Percentiles rank a stretch among this genome's conserved stretches.
Evolutionary conservation across 2,797 vertebrate species (phyloP).

Genomic region (Huso huso): DNA sequence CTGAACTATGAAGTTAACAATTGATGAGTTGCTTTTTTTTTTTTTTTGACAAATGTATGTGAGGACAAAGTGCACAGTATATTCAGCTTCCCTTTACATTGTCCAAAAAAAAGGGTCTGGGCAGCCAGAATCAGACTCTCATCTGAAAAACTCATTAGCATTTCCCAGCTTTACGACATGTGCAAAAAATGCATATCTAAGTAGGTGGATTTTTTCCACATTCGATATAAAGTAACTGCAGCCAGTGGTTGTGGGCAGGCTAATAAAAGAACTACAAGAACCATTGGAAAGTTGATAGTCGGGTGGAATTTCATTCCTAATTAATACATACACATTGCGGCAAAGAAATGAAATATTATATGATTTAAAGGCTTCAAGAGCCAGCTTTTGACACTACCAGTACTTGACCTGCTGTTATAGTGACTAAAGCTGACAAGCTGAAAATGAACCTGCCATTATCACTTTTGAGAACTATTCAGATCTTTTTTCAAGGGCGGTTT

Average conservation of each 20-base stretch:
- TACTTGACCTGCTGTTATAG: background rate
- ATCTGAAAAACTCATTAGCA: slow-evolving; percentile 1
- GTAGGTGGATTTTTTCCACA: background rate
- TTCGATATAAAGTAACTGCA: background rate
- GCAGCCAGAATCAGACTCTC: background rate
- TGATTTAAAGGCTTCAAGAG: background rate
- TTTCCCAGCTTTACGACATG: background rate
- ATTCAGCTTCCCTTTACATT: no score
- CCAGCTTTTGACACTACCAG: no score
- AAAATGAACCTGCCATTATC: background rate
- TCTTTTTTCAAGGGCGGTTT: background rate
- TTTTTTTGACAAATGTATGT: no score
- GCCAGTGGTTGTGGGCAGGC: background rate
- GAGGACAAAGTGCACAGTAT: no score
- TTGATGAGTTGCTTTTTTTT: no score
- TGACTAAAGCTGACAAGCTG: background rate
- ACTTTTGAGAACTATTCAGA: background rate
- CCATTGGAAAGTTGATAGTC: background rate
- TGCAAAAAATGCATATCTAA: slow-evolving; percentile 2
- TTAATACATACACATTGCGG: background rate
- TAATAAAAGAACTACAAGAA: background rate
- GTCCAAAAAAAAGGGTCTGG: background rate
- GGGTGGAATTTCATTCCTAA: background rate
- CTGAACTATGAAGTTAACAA: no score
- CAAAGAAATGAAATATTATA: background rate